A percentile compares a stretch with the other conserved stretches of the same genome.
These are phyloP conservation scores for Platichthys stellatus DNA, from an alignment of 2,113 vertebrate species.

Conservation along the genomic window DNA sequence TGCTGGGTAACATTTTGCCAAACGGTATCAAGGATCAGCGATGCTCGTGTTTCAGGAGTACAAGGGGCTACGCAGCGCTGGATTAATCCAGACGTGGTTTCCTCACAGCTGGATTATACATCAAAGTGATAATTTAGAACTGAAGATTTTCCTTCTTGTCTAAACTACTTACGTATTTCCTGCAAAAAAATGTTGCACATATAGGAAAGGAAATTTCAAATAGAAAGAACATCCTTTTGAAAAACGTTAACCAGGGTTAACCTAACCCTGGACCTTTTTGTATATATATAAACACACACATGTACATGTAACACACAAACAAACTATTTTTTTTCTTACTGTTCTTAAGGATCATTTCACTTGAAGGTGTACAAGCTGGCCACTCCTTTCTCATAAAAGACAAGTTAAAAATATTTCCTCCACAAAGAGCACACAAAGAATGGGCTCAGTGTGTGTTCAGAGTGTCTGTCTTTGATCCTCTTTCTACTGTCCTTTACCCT, in stretches of 20 bases:
- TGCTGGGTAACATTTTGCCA: constrained; percentile 12
- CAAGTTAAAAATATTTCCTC: constrained; percentile 19
- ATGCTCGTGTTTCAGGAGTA: constrained; percentile 1
- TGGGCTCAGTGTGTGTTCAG: constrained; percentile 9
- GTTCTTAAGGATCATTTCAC: not conserved
- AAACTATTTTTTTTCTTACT: not conserved
- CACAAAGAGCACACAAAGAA: constrained; percentile 7
- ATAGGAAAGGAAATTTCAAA: not conserved
- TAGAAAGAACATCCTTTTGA: not conserved
- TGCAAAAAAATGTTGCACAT: not conserved
- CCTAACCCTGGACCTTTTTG: not conserved
- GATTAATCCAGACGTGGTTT: not conserved
- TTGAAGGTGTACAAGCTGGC: not conserved
- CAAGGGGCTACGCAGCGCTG: not conserved
- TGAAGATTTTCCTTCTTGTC: constrained; percentile 1
- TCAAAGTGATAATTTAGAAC: constrained; percentile 2
- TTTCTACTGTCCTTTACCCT: constrained; percentile 29
- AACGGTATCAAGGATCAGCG: constrained; percentile 26
- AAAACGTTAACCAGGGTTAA: not conserved
- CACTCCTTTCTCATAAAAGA: constrained; percentile 17
- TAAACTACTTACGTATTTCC: not conserved
- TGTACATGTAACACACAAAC: too few species aligned
- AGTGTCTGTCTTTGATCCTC: constrained; percentile 30
- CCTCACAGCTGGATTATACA: not conserved
- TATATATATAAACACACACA: too few species aligned